A percentile compares a stretch with the other conserved stretches of the same genome.
Conservation (phyloP, 64 coral and sea anemone species). For the Pachyseris speciosa region DNA sequence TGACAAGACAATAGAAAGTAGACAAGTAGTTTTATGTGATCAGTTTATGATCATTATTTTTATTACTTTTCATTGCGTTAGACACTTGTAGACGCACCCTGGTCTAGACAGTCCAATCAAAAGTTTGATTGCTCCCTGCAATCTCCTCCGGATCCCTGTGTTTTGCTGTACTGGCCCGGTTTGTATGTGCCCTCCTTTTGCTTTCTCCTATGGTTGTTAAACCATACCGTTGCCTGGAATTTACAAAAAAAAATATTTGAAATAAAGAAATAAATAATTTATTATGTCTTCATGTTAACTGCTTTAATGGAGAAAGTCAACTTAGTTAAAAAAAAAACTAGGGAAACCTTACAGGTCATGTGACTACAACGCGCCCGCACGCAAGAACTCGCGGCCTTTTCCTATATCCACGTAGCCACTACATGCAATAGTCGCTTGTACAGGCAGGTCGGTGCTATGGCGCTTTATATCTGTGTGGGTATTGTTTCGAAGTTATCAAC, state of each 20-base stretch:
- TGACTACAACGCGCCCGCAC: neutral
- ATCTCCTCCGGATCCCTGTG: neutral
- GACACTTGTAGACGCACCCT: neutral
- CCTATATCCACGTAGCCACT: neutral
- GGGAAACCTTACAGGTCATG: too few species aligned
- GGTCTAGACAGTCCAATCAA: too few species aligned
- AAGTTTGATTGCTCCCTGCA: too few species aligned
- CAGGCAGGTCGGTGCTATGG: neutral
- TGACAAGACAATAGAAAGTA: neutral
- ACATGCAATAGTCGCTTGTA: neutral
- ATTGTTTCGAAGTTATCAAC: neutral
- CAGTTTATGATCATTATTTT: neutral
- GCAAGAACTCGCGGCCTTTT: neutral
- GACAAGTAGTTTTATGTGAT: neutral
- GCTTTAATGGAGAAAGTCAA: too few species aligned
- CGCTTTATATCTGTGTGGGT: neutral
- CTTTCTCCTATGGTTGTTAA: neutral
- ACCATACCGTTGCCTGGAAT: neutral
- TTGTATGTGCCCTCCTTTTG: neutral
- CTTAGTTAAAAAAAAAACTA: too few species aligned
- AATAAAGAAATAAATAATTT: neutral
- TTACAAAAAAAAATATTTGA: neutral
- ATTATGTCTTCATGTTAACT: neutral
- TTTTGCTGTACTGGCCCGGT: neutral
- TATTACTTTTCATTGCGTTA: neutral